Evolutionary conservation across 35 echinoderm and acorn worm genomes (phyloP), one percentile per base, ranked within the genome.

Genomic region (Hemicentrotus pulcherrimus): DNA sequence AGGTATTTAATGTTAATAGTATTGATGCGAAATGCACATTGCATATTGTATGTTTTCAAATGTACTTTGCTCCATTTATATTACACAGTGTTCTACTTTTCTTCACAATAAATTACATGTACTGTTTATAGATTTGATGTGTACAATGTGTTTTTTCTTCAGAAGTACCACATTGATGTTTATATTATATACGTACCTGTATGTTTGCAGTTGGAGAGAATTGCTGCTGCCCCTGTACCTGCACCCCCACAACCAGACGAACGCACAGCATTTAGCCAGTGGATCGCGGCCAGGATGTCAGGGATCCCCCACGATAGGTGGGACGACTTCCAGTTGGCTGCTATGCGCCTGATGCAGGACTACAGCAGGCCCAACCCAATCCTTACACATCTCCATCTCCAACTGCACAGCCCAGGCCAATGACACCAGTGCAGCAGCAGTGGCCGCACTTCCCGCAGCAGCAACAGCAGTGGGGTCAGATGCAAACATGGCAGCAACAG

Each of bases 341-440:
- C 48, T 48, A 94, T 94, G 92, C 92, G 48, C 92, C 50, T 94
- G 92, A 94, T 94, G 24, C 92, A 94, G 11, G 50, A 94, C 48
- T 94, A 94, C 92, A 94, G 10, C 48, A 94, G 31, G 92, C 92
- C 92, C 92, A 35, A 94, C 48, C 47, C 50, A 94, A 60, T 7
- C 46, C 92, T 0, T 24, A 94, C 92, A 94, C 48, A 61, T 94
- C 15, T 94, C 50, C 46, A 52, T 94, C 50, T 94, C 92, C 47
- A 94, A 94, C 92, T 94, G 47, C 92, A 94, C 92, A 94, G 31
- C 92, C 92, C 92, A 48, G 92, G 50, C 92, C 92, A n/a, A 94
- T 94, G 92, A 19, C 46, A 94, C 46, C 92, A 94, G 50, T 60
- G 18, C 92, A 94, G 92, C 92, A 94, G 48, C 91, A 92, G 91